Evolutionary conservation across 2,797 vertebrate species (phyloP).

Genomic region (Menidia menidia): DNA sequence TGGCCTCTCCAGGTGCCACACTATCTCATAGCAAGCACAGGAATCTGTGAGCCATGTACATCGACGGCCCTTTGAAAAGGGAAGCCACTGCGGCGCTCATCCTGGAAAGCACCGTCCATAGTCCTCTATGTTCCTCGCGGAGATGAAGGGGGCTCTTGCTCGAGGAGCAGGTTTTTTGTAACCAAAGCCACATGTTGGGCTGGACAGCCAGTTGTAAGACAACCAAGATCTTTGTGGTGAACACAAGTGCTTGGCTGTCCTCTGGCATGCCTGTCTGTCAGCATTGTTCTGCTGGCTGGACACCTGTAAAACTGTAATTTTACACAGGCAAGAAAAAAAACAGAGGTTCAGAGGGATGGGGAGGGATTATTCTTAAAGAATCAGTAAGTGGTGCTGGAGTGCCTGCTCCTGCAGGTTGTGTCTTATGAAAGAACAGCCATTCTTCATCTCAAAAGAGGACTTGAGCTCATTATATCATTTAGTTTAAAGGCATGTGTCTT

Average conservation of each 20-base stretch:
- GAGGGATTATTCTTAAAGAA: constrained; percentile 60
- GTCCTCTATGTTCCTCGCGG: constrained; percentile 71
- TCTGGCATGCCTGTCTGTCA: constrained; percentile 80
- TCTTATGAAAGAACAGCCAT: constrained; percentile 42
- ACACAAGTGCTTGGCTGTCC: constrained; percentile 84
- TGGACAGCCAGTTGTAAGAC: constrained; percentile 78
- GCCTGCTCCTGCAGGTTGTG: constrained; percentile 37
- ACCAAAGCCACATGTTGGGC: constrained; percentile 81
- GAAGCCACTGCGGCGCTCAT: constrained; percentile 70
- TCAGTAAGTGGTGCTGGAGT: constrained; percentile 52
- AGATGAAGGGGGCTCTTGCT: constrained; percentile 73
- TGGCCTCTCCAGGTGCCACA: constrained; percentile 72
- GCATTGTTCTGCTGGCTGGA: constrained; percentile 66
- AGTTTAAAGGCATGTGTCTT: no score
- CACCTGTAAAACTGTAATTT: constrained; percentile 80
- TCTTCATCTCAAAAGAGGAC: constrained; percentile 17
- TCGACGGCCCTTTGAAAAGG: constrained; percentile 74
- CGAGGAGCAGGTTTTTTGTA: constrained; percentile 76
- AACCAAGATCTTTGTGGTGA: constrained; percentile 84
- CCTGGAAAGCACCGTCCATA: constrained; percentile 75
- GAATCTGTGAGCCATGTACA: constrained; percentile 70
- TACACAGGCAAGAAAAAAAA: constrained; percentile 76
- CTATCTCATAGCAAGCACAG: constrained; percentile 75
- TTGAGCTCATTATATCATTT: not conserved
- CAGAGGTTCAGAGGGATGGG: constrained; percentile 20